A percentile compares a stretch with the other conserved stretches of the same genome.
These are phyloP conservation scores for Bovichtus diacanthus DNA, from an alignment of 2,797 vertebrate genomes.

Conservation along the genomic window DNA sequence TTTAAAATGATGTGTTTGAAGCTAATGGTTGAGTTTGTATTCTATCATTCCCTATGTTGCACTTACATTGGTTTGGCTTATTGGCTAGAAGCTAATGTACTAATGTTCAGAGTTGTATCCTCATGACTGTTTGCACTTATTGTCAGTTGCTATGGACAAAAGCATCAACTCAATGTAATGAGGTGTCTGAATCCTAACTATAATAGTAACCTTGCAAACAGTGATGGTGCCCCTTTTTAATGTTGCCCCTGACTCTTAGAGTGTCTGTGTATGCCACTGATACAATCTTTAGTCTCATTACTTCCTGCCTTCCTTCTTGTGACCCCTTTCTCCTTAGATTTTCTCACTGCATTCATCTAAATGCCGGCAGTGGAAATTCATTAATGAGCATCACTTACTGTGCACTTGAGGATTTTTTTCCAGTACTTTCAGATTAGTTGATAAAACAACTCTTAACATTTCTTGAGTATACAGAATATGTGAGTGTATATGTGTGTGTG, in stretches of 20 bases:
- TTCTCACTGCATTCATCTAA: background rate
- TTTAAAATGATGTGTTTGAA: too few relatives aligned
- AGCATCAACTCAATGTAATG: too few relatives aligned
- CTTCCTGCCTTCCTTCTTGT: background rate
- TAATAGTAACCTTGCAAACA: background rate
- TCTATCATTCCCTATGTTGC: too few relatives aligned
- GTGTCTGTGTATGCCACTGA: background rate
- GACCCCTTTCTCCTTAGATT: background rate
- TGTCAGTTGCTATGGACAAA: too few relatives aligned
- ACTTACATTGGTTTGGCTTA: too few relatives aligned
- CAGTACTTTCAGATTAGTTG: background rate
- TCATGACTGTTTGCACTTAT: too few relatives aligned
- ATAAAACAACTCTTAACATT: background rate
- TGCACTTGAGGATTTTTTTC: background rate
- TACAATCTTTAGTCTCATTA: background rate
- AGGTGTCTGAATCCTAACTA: background rate
- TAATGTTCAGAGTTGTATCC: too few relatives aligned
- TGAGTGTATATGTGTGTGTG: background rate
- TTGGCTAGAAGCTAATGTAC: too few relatives aligned
- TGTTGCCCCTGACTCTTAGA: background rate
- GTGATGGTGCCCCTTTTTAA: background rate
- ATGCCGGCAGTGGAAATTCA: background rate
- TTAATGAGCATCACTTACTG: background rate
- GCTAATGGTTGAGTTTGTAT: too few relatives aligned
- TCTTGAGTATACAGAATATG: background rate